Base-by-base conservation (phyloP, 1,140 invertebrate species). In the Tetramorium parvispinum region DNA sequence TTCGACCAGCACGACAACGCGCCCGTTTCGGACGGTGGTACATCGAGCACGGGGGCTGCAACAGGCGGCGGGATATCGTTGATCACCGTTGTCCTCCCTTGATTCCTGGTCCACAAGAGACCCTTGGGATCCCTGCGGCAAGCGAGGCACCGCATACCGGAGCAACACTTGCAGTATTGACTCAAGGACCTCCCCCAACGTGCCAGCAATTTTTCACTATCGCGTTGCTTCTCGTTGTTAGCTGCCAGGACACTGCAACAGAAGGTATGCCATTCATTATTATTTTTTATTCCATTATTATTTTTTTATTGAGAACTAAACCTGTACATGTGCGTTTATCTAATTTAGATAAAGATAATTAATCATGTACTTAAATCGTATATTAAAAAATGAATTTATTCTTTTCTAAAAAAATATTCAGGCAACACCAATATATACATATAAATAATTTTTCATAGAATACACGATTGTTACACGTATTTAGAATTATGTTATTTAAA, bases 91-190 rank as follows among this genome's bases (percentile, higher is more conserved):
- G 24, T 55, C 37, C 75, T 87, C 0, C 83, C 53, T 21, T 92
- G 87, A 18, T 91, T 93, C 55, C 92, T 92, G 5, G 94, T 88
- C 94, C 94, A 94, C 1, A 91, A 61, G 6, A 92, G 78, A 7
- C 89, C 91, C 85, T 95, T 95, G 27, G 92, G 91, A 32, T 93
- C 92, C 51, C 93, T 92, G 11, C 93, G 93, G 59, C 93, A 94
- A 0, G 94, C 94, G 0, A 94, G 65, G 18, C 94, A 95, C 82
- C 92, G 92, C 94, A 95, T 95, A 55, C 90, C 87, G 0, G 93
- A 83, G 37, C 93, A 94, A 68, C 93, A 92, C 89, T 92, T 91
- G 89, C 91, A 90, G 63, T 87, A 93, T 77, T 90, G 89, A 37
- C 85, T 86, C 43, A 93, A 85, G 2, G 87, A 92, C 37, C 91